phyloP scores from a whole-genome alignment of 2,888 invertebrate species.

The Toxonevra muliebris region DNA sequence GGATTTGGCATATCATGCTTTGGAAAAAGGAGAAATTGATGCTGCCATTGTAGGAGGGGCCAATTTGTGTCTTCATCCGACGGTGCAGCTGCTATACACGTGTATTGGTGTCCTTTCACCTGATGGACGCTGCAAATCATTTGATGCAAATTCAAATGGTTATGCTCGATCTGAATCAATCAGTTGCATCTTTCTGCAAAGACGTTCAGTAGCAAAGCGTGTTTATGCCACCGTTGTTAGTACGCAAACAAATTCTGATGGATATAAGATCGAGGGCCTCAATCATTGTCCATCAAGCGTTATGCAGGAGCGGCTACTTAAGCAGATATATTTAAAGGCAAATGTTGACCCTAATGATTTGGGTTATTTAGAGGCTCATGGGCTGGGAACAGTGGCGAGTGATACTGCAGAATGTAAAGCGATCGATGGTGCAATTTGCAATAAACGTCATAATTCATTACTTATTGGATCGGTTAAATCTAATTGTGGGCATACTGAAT shows the following conservation, averaged over 20 bases:
- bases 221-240: conserved; percentile 77
- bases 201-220: conserved; percentile 72
- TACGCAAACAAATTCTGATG: conserved; percentile 83
- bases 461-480: conserved; percentile 92
- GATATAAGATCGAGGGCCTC: conserved; percentile 76
- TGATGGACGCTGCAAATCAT: conserved; percentile 89
- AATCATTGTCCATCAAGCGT: conserved; percentile 73
- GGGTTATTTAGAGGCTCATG: conserved; percentile 86
- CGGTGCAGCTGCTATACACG: conserved; percentile 85
- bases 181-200: conserved; percentile 77
- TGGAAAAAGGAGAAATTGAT: conserved; percentile 83
- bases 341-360: conserved; percentile 75
- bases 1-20: conserved; percentile 80
- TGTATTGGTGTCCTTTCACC: conserved; percentile 80
- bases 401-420: conserved; percentile 92
- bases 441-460: conserved; percentile 76
- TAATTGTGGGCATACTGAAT: conserved; percentile 93
- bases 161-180: conserved; percentile 86
- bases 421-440: conserved; percentile 81
- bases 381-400: conserved; percentile 83
- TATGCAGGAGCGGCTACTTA: conserved; percentile 71
- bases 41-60: conserved; percentile 89
- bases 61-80: conserved; percentile 86
- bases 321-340: conserved; percentile 75
- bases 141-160: conserved; percentile 84